Evolutionary conservation across 2,113 vertebrate species (phyloP).

Genomic region (Odontesthes bonariensis): DNA sequence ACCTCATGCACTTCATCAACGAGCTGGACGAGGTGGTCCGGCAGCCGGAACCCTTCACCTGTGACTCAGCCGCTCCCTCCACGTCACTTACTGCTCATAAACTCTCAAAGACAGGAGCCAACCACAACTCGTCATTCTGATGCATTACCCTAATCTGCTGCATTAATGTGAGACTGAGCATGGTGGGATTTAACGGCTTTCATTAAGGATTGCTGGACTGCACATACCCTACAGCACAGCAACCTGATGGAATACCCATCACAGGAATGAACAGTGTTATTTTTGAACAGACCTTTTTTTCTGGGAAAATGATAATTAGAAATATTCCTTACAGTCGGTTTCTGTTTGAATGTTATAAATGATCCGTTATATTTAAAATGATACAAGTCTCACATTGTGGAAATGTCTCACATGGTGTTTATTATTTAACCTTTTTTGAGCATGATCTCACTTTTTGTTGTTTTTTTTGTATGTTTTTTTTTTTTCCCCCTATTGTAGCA

Average conservation of each 20-base stretch:
- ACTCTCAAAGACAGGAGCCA: slow-evolving; percentile 60
- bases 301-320: slow-evolving; percentile 10
- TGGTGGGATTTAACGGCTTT: slow-evolving; percentile 1
- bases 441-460: slow-evolving; percentile 35
- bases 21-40: slow-evolving; percentile 88
- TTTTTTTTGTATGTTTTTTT: slow-evolving; percentile 24
- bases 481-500: slow-evolving; percentile 28
- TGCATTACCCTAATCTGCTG: background rate
- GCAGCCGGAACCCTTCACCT: slow-evolving; percentile 69
- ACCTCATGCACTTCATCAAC: slow-evolving; percentile 93
- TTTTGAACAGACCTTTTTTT: slow-evolving; percentile 46
- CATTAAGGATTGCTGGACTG: slow-evolving; percentile 33
- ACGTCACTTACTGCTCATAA: slow-evolving; percentile 45
- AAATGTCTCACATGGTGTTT: slow-evolving; percentile 12
- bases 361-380: slow-evolving; percentile 39
- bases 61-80: slow-evolving; percentile 53
- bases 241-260: background rate
- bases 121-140: slow-evolving; percentile 63
- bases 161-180: slow-evolving; percentile 7
- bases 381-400: background rate
- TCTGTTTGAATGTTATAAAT: slow-evolving; percentile 20
- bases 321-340: slow-evolving; percentile 1
- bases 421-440: slow-evolving; percentile 28
- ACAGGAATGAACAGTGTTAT: slow-evolving; percentile 63
- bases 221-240: slow-evolving; percentile 18